Evolutionary conservation across 2,797 vertebrate species (phyloP).

Genomic region (Oreochromis mossambicus): DNA sequence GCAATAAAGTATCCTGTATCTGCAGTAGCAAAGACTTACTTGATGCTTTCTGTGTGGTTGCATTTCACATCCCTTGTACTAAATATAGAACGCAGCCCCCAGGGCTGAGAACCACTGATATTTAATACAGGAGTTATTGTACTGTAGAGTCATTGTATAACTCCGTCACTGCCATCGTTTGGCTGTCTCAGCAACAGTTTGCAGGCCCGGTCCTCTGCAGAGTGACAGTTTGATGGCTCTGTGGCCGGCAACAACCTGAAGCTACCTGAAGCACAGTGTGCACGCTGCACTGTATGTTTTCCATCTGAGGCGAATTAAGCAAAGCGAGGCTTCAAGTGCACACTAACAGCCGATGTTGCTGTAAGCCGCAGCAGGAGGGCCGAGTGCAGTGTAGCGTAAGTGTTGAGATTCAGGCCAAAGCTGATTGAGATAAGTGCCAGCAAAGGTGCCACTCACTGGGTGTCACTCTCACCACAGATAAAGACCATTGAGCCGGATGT

Average conservation of each 20-base stretch:
- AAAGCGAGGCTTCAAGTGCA: background rate
- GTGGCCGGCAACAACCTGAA: background rate
- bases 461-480: conserved; percentile 43
- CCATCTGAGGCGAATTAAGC: conserved; percentile 10
- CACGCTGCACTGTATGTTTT: background rate
- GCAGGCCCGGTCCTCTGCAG: conserved; percentile 7
- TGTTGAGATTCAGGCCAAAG: conserved; percentile 30
- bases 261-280: background rate
- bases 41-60: conserved; percentile 4
- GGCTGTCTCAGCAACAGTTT: conserved; percentile 42
- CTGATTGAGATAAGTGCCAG: conserved; percentile 35
- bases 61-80: conserved; percentile 36
- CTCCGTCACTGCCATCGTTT: conserved; percentile 40
- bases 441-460: conserved; percentile 49
- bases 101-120: conserved; percentile 32
- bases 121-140: conserved; percentile 32
- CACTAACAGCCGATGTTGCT: conserved; percentile 4
- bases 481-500: conserved; percentile 47
- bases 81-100: conserved; percentile 47
- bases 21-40: background rate
- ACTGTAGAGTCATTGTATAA: conserved; percentile 22
- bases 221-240: conserved; percentile 28
- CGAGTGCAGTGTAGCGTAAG: conserved; percentile 7
- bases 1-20: background rate
- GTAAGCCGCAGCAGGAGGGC: conserved; percentile 35